Base-by-base conservation (phyloP, 1,140 invertebrate species). In the Tribolium castaneum region DNA sequence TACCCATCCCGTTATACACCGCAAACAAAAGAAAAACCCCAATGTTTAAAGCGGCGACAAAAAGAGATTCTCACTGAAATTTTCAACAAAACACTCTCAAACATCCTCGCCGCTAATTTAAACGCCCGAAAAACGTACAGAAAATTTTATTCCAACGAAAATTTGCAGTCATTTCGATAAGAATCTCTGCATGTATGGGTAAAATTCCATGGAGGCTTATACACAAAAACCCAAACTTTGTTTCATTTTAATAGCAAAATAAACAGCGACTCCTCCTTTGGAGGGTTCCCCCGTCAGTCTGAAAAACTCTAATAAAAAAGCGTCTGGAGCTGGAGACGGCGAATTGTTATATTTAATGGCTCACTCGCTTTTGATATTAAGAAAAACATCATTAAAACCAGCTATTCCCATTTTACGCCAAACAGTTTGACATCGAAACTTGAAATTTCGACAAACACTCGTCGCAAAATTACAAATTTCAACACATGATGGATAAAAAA, bases 281-380 rank as follows among this genome's bases (percentile, higher is more conserved):
- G 22, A 30, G 16, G 19, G 56, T 4, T 25, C 14, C n/a, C n/a
- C 19, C 25, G 25, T 22, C 19, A 62, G 9, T 62, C 25, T 66
- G 25, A 35, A 39, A 66, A 59, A 66, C 4, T 35, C 30, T 30
- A 66, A 66, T 66, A 66, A 66, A 66, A 66, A 66, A 34, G 59
- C 59, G 59, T 66, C 59, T 66, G 59, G 59, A 66, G 45, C 59
- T 34, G 59, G 59, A 66, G 59, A 66, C 59, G 59, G 25, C 25
- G 25, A 66, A 66, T 66, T 66, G 59, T 66, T 66, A 66, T 39
- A 66, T 66, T 35, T 66, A 66, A 66, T 66, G 59, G 59, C 30
- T 12, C 59, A 9, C 59, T 66, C 59, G 6, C 30, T 66, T 66
- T 66, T 66, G 59, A 66, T 66, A 66, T 66, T 66, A 66, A 66